Evolutionary conservation across 2,113 vertebrate species (phyloP), one percentile per base, ranked within the genome.

Genomic region (Poeciliopsis occidentalis): DNA sequence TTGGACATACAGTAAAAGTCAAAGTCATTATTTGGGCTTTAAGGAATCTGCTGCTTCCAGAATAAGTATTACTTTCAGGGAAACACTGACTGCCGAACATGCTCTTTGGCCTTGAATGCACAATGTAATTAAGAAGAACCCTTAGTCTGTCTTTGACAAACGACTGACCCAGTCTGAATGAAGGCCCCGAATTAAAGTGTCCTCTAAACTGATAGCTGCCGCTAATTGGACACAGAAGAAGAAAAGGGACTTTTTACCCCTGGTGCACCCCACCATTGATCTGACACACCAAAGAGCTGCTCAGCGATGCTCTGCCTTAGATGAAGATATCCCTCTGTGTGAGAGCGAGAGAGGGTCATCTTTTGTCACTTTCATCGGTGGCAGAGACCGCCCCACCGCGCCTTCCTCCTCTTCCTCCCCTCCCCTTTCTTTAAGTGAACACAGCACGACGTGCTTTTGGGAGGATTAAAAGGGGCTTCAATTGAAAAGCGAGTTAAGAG

Each of bases 401-500:
- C 10, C 75, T 4, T n/a, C 26, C 51, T 63, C 26, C 34, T 66
- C 60, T 11, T 39, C 61, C 61, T 75, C 3, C 2, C 15, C 64
- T 76, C 41, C 62, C 41, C 22, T 34, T 70, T 69, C 64, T 73
- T 79, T 87, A 41, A 68, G 34, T 75, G 70, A 87, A 85, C 41
- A 81, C 61, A 77, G 47, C 37, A n/a, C 70, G 80, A 57, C 30
- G 11, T 75, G 64, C 51, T 78, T 84, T 80, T 66, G 78, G 84
- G 73, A 83, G 80, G 90, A 92, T 92, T 92, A 91, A 66, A 79
- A 32, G 19, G 67, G 62, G 31, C 71, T 73, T 78, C 83, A 90
- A 80, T 77, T 82, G 81, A 87, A 78, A 80, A 79, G 31, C 30
- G 74, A 82, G 76, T 75, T 82, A 80, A 83, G 74, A 80, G 80